A percentile compares a stretch with the other conserved stretches of the same genome.
Evolutionary conservation across 2,797 vertebrate species (phyloP).

Genomic region (Onychomys torridus): DNA sequence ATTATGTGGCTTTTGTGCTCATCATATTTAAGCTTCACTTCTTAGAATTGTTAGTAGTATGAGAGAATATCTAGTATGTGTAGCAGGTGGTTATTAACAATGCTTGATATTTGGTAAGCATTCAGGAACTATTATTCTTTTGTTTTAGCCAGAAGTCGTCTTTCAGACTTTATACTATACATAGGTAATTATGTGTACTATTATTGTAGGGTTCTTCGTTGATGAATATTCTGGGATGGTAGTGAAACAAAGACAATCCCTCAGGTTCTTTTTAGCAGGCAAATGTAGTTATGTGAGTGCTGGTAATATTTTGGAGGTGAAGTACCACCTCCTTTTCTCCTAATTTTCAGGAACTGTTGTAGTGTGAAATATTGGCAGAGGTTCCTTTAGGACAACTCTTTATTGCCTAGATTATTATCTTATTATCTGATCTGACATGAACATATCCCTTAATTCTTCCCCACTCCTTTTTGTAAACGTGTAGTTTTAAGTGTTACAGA

Average conservation of each 20-base stretch:
- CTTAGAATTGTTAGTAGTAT: constrained; percentile 29
- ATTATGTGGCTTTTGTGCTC: not conserved
- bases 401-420: constrained; percentile 6
- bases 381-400: not conserved
- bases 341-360: not conserved
- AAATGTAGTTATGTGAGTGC: not conserved
- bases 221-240: not conserved
- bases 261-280: not conserved
- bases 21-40: constrained; percentile 18
- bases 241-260: not conserved
- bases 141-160: not conserved
- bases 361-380: not conserved
- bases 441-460: not conserved
- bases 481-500: not conserved
- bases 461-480: not conserved
- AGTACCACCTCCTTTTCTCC: not conserved
- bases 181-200: not conserved
- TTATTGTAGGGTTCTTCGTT: constrained; percentile 34
- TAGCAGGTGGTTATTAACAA: constrained; percentile 11
- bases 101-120: not conserved
- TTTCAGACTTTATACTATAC: not conserved
- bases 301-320: constrained; percentile 31
- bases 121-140: constrained; percentile 21
- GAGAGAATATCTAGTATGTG: not conserved
- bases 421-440: not conserved